Conservation (phyloP, 1,140 invertebrate genomes). For the Drosophila fuyamai region DNA sequence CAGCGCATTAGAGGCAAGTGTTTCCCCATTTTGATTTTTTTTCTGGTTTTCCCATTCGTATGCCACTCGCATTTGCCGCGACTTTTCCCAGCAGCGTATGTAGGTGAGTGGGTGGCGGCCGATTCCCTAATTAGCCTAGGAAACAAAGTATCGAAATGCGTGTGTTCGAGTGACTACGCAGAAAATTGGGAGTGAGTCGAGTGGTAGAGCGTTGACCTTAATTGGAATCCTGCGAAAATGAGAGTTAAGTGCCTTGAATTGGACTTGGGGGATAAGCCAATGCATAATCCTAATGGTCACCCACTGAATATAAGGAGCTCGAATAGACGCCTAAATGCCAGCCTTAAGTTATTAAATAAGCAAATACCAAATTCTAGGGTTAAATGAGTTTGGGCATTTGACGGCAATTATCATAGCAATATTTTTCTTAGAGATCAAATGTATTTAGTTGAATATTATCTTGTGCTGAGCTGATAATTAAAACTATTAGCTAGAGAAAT, state of each 20-base stretch:
- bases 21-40: constrained; percentile 8
- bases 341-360: not conserved
- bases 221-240: constrained; percentile 37
- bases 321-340: not conserved
- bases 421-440: no score
- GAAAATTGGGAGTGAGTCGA: not conserved
- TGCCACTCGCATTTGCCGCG: constrained; percentile 30
- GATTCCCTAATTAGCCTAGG: constrained; percentile 38
- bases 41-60: constrained; percentile 9
- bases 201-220: constrained; percentile 18
- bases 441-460: no score
- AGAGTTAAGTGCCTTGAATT: constrained; percentile 34
- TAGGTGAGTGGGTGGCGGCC: not conserved
- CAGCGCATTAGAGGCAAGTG: constrained; percentile 27
- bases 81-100: not conserved
- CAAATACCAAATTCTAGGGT: no score
- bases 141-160: constrained; percentile 19
- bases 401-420: no score
- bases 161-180: not conserved
- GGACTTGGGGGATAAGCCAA: constrained; percentile 8
- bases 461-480: no score
- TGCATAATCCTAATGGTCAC: constrained; percentile 1
- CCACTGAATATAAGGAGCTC: not conserved
- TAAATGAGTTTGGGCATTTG: not conserved
- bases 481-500: no score